phyloP scores from a whole-genome alignment of 2,113 vertebrate genomes.

The Perca fluviatilis region DNA sequence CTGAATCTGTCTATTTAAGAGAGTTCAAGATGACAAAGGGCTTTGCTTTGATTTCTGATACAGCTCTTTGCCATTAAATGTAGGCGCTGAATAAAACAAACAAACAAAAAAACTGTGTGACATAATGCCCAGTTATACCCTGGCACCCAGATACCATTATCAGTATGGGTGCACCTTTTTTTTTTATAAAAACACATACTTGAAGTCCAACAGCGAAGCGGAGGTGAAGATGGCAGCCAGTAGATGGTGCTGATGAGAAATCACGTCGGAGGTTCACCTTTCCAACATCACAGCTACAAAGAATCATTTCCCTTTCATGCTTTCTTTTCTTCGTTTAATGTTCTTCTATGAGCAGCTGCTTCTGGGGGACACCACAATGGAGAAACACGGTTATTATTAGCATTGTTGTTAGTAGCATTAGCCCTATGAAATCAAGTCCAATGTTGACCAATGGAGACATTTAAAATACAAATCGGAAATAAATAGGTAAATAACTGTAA shows the following conservation, averaged over 20 bases:
- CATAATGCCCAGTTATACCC: conserved; percentile 29
- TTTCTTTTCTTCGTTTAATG: conserved; percentile 65
- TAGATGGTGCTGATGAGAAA: conserved; percentile 62
- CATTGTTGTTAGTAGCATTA: neutral
- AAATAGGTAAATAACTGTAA: neutral
- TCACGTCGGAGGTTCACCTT: conserved; percentile 80
- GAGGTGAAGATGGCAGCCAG: conserved; percentile 47
- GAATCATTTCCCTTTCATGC: conserved; percentile 36
- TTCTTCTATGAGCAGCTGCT: conserved; percentile 88
- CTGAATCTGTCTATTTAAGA: neutral
- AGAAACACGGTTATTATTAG: neutral
- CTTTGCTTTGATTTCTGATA: neutral
- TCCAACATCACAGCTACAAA: conserved; percentile 86
- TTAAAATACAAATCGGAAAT: neutral
- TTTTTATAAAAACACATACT: conserved; percentile 28
- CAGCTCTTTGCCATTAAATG: neutral
- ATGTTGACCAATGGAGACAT: neutral
- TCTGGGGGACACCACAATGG: conserved; percentile 81
- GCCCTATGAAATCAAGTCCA: neutral
- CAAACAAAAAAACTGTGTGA: neutral
- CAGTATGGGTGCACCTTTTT: conserved; percentile 14
- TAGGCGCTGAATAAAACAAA: neutral
- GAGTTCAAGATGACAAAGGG: neutral
- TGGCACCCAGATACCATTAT: conserved; percentile 15
- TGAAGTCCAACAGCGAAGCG: conserved; percentile 14